Base-by-base conservation (phyloP, 2,888 invertebrate genomes). In the Patella depressa region DNA sequence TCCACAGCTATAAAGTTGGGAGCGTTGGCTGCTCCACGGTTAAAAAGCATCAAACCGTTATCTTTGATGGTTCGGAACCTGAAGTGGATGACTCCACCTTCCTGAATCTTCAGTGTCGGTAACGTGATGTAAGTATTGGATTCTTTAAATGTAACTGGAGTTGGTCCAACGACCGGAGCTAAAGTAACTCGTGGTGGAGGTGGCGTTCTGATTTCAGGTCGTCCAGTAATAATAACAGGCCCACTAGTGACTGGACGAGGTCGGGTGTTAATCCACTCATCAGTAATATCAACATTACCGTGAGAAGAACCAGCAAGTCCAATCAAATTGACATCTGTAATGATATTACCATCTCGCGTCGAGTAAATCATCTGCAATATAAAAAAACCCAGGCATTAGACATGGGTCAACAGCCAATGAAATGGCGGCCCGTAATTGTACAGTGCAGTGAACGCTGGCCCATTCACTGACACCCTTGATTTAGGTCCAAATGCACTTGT, bases 41-140 rank as follows among this genome's bases (percentile, higher is more conserved):
- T 84, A 70, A 84, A 87, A 24, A 88, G 79, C 15, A 91, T 76
- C 14, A 91, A 74, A 45, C 88, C 90, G 57, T 88, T 82, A 85
- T 73, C 88, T 83, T 81, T 79, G 11, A 87, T 79, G 0, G 91
- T 90, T 53, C 84, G 82, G 85, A 91, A 91, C 70, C 85, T 84
- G 81, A 89, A 88, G 53, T 84, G 82, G 11, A 91, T 77, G 3
- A 73, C 53, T 15, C 55, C 74, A 55, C 72, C 59, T 69, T 77
- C 74, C 24, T 72, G 77, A 29, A 79, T 15, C n/a, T 77, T 79
- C 12, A 80, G 55, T 14, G 77, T 34, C 34, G 80, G 77, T 55
- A 80, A 34, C 15, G n/a, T 71, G 14, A 75, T 69, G 69, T 69
- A 73, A 9, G 72, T 73, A n/a, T 57, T 73, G 53, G 65, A 69